Percentiles rank a stretch among this genome's conserved stretches.
Conservation (phyloP, 2,888 invertebrate genomes). For the Pinctada fucata region DNA sequence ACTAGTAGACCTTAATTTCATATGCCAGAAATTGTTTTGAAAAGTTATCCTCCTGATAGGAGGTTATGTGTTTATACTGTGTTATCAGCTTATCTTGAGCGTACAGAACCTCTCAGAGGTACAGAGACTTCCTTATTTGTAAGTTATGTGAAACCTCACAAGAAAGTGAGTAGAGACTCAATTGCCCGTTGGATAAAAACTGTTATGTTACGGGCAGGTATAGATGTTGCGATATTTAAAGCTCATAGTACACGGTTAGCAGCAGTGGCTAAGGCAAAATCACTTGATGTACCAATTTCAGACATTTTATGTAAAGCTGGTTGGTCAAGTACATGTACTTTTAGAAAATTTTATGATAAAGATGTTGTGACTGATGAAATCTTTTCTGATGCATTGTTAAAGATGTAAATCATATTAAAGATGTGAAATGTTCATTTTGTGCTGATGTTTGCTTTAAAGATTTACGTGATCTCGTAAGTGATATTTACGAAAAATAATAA, state of each 20-base stretch:
- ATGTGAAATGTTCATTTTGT: conserved; percentile 15
- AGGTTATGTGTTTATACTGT: conserved; percentile 15
- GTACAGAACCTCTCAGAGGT: not conserved
- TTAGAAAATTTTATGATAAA: conserved; percentile 26
- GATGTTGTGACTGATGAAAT: conserved; percentile 7
- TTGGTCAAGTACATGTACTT: conserved; percentile 21
- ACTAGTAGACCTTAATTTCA: conserved; percentile 11
- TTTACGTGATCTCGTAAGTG: conserved; percentile 21
- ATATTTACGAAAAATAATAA: conserved; percentile 16
- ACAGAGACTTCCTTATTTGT: conserved; percentile 11
- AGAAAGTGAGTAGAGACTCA: conserved; percentile 11
- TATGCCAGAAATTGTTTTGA: conserved; percentile 6
- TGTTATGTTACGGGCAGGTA: conserved; percentile 17
- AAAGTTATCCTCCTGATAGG: conserved; percentile 27
- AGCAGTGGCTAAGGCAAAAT: conserved; percentile 17
- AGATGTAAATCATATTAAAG: not conserved
- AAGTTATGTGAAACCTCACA: conserved; percentile 26
- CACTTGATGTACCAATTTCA: conserved; percentile 9
- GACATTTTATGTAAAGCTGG: conserved; percentile 20
- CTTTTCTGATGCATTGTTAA: not conserved
- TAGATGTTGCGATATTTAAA: not conserved
- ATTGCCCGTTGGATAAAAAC: conserved; percentile 17
- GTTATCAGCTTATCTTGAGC: conserved; percentile 12
- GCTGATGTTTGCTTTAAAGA: conserved; percentile 19
- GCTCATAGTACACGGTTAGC: conserved; percentile 20